Percentiles rank a stretch among this genome's conserved stretches.
Evolutionary conservation across 2,797 vertebrate genomes (phyloP).

Genomic region (Rhynchonycteris naso): DNA sequence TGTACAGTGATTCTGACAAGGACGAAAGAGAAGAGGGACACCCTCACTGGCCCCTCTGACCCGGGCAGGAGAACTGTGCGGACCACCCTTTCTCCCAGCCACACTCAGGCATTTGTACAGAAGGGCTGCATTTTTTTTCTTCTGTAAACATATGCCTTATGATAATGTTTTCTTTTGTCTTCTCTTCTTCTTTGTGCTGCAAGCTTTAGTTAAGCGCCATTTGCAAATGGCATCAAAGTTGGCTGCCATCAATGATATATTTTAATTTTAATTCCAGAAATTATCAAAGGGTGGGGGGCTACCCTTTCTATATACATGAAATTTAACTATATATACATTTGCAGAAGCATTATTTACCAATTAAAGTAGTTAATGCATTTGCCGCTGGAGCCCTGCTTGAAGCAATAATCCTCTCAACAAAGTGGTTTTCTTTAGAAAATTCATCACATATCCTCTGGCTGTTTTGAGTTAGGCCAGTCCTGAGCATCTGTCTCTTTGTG

Average conservation of each 20-base stretch:
- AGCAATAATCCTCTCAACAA: not conserved
- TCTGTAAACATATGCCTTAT: not conserved
- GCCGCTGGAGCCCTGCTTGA: not conserved
- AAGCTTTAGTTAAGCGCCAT: slow-evolving; percentile 42
- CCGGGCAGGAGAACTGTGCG: not conserved
- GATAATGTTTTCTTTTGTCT: slow-evolving; percentile 14
- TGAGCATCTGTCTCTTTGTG: slow-evolving; percentile 2
- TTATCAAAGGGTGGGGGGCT: not conserved
- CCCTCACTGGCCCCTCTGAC: not conserved
- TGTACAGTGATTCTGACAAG: not conserved
- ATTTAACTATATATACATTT: not conserved
- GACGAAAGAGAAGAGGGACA: not conserved
- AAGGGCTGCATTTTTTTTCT: not conserved
- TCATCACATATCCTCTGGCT: not conserved
- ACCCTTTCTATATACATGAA: not conserved
- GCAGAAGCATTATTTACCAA: not conserved
- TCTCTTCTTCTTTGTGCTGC: slow-evolving; percentile 2
- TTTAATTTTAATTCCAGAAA: slow-evolving; percentile 39
- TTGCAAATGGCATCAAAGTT: slow-evolving; percentile 35
- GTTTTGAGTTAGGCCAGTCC: not conserved
- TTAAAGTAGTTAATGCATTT: not conserved
- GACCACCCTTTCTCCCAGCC: not conserved
- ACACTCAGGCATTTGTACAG: not conserved
- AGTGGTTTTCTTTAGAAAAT: slow-evolving; percentile 26
- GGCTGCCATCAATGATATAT: not conserved